Conservation (phyloP, 2,113 vertebrate species). For the Bagarius yarrelli region DNA sequence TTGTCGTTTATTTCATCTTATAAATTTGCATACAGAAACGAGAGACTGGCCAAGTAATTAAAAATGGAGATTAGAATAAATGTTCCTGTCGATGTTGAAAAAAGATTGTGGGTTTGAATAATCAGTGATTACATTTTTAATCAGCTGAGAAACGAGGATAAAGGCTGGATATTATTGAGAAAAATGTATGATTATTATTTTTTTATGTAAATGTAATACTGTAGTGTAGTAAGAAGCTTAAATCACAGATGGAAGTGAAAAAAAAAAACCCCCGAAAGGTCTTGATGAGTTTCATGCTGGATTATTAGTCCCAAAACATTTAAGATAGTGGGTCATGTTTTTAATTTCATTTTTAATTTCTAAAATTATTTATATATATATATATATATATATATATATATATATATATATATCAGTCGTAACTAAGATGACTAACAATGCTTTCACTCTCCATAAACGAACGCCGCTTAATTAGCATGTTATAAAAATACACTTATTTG, state of each 20-base stretch:
- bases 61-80: constrained; percentile 73
- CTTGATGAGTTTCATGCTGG: constrained; percentile 67
- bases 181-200: constrained; percentile 39
- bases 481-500: background rate
- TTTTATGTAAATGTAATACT: constrained; percentile 70
- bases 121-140: constrained; percentile 77
- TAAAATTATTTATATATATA: background rate
- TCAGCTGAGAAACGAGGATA: constrained; percentile 73
- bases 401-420: too few species aligned
- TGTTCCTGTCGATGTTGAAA: constrained; percentile 70
- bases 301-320: constrained; percentile 48
- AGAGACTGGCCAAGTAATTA: constrained; percentile 75
- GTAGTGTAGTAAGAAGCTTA: constrained; percentile 77
- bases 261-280: constrained; percentile 71
- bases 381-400: too few species aligned
- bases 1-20: constrained; percentile 38
- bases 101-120: constrained; percentile 76
- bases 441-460: background rate
- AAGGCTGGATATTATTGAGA: constrained; percentile 76
- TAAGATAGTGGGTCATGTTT: constrained; percentile 35
- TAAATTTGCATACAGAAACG: constrained; percentile 74
- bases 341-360: constrained; percentile 25
- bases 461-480: background rate
- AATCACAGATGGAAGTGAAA: constrained; percentile 69
- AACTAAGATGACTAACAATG: too few species aligned